Percentiles rank a stretch among this genome's conserved stretches.
Evolutionary conservation across 2,888 invertebrate genomes (phyloP).

Genomic region (Pyralis farinalis): DNA sequence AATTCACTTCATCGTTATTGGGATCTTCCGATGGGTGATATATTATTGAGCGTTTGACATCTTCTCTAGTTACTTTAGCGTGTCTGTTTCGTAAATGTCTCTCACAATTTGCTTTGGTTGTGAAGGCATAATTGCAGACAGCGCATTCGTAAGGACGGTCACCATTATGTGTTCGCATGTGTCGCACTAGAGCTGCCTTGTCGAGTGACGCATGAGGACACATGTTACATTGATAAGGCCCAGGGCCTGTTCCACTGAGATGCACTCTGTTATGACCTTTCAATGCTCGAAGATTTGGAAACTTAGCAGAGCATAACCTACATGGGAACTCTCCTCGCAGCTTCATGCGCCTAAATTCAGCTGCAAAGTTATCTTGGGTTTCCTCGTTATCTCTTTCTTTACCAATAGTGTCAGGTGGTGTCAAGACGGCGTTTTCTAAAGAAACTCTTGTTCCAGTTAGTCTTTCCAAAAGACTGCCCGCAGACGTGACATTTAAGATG

Average conservation of each 20-base stretch:
- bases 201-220: slow-evolving; percentile 94
- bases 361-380: slow-evolving; percentile 90
- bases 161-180: slow-evolving; percentile 96
- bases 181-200: slow-evolving; percentile 94
- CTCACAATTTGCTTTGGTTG: slow-evolving; percentile 98
- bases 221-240: slow-evolving; percentile 95
- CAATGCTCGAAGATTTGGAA: slow-evolving; percentile 92
- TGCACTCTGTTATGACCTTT: slow-evolving; percentile 96
- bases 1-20: slow-evolving; percentile 86
- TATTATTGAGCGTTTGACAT: slow-evolving; percentile 93
- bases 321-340: slow-evolving; percentile 94
- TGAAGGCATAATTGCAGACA: slow-evolving; percentile 97
- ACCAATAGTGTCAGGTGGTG: slow-evolving; percentile 62
- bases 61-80: slow-evolving; percentile 91
- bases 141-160: slow-evolving; percentile 97
- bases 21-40: slow-evolving; percentile 94
- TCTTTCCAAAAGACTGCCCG: slow-evolving; percentile 84
- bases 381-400: slow-evolving; percentile 82
- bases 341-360: slow-evolving; percentile 94
- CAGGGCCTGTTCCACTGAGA: slow-evolving; percentile 87
- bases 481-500: slow-evolving; percentile 89
- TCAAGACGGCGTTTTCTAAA: slow-evolving; percentile 62
- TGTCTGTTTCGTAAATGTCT: slow-evolving; percentile 96
- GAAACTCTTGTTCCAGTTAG: slow-evolving; percentile 71
- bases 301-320: slow-evolving; percentile 91